Conservation (phyloP, 2,888 invertebrate genomes). For the Dicyrtoma fusca region DNA sequence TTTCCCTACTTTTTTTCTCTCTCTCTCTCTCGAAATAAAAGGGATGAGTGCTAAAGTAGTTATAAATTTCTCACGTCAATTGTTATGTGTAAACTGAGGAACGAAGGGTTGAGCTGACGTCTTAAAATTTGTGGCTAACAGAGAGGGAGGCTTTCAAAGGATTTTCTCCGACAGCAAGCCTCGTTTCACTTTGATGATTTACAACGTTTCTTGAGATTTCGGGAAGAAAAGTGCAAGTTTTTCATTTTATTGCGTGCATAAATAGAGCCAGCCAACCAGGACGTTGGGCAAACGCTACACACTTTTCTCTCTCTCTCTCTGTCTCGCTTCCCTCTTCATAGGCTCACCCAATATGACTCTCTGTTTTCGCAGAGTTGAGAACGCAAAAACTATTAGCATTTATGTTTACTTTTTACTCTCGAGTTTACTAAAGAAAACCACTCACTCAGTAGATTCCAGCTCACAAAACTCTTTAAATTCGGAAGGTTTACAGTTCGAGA, state of each 20-base stretch:
- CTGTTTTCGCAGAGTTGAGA: background rate
- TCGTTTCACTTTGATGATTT: slow-evolving; percentile 23
- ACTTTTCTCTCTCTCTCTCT: background rate
- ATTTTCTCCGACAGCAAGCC: background rate
- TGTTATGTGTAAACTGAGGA: background rate
- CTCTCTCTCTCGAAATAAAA: background rate
- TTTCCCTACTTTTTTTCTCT: background rate
- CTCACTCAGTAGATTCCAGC: too few species aligned
- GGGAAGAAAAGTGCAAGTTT: slow-evolving; percentile 27
- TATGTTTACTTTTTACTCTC: background rate
- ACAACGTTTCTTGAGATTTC: slow-evolving; percentile 24
- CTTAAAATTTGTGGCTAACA: background rate
- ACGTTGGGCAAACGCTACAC: background rate
- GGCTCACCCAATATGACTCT: background rate
- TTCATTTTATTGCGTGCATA: slow-evolving; percentile 30
- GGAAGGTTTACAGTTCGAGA: too few species aligned
- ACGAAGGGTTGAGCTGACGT: background rate
- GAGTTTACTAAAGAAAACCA: too few species aligned
- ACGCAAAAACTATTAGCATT: background rate
- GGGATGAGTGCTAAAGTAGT: slow-evolving; percentile 4
- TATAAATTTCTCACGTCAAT: slow-evolving; percentile 24
- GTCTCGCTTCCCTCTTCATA: background rate
- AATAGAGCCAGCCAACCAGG: slow-evolving; percentile 14
- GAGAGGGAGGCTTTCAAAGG: slow-evolving; percentile 1
- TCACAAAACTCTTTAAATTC: too few species aligned